Base-by-base conservation (phyloP, 2,113 vertebrate species). In the Pelecanoides urinatrix region DNA sequence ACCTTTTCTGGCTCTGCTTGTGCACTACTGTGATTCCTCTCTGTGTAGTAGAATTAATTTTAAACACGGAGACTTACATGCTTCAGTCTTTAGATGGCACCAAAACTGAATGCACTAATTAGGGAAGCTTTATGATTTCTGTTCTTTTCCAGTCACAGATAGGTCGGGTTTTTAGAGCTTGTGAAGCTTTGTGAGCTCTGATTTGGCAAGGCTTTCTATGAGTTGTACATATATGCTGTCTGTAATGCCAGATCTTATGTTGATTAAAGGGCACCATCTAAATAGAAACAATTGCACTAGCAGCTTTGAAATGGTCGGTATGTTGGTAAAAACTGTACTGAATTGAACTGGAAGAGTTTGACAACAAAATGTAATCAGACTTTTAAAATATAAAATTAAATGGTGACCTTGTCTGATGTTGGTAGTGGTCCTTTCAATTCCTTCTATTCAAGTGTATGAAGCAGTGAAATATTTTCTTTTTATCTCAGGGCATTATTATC, bases 31-130 rank as follows among this genome's bases (percentile, higher is more conserved):
- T 53, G 53, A 78, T 92, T 85, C 71, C 58, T 68, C 49, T 81
- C 56, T 81, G 79, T 36, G 82, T 83, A 63, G 80, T 36, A 85
- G 62, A 87, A 88, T 79, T 94, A 52, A 94, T 75, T 90, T 94
- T 90, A 75, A 94, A 78, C 22, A n/a, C 13, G 30, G 44, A 89
- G 88, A 94, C 44, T 94, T 96, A 85, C 81, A 1, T 55, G 49
- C 83, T 97, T 94, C 92, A 95, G 96, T 96, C 95, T 97, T 97
- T 97, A 96, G 96, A 72, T 95, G 95, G 96, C 95, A 94, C 96
- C 94, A 94, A 81, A 95, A 97, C 92, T 91, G 94, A 97, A 87
- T 89, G 73, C 89, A 92, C 86, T 94, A 89, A 95, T 95, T 95
- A 92, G 40, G 61, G 66, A 94, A 75, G 66, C 70, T 81, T 86